These are phyloP conservation scores for Lophius piscatorius DNA, from an alignment of 2,113 vertebrate genomes.

Conservation along the genomic window DNA sequence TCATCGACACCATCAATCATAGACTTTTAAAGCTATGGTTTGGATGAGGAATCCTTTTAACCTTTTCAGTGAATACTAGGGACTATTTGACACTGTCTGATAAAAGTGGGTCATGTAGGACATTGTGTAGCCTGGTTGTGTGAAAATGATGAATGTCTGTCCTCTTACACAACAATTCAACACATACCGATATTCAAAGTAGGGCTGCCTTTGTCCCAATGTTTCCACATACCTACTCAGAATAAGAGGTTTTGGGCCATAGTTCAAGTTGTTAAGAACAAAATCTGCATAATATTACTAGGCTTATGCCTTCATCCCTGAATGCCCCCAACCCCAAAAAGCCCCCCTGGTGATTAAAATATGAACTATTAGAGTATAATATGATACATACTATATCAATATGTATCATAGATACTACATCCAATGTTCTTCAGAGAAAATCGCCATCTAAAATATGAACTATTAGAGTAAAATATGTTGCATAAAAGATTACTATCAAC, in stretches of 20 bases:
- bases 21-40: not conserved
- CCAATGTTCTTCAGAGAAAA: no score
- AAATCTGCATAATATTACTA: not conserved
- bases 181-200: conserved; percentile 42
- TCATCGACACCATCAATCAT: not conserved
- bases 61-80: not conserved
- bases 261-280: conserved; percentile 28
- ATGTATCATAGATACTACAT: no score
- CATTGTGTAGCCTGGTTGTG: conserved; percentile 35
- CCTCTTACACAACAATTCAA: conserved; percentile 15
- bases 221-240: conserved; percentile 33
- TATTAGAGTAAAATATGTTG: no score
- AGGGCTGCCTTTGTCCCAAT: conserved; percentile 40
- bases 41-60: not conserved
- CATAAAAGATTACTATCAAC: no score
- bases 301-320: no score
- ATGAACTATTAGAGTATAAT: no score
- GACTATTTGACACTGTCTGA: conserved; percentile 1
- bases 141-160: conserved; percentile 40
- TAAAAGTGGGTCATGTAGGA: conserved; percentile 29
- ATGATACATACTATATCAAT: no score
- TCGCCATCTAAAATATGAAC: no score
- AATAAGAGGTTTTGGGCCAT: conserved; percentile 3
- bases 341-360: no score
- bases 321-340: no score